Evolutionary conservation across 1,140 invertebrate genomes (phyloP), one percentile per base, ranked within the genome.

Genomic region (Ceratina australensis): DNA sequence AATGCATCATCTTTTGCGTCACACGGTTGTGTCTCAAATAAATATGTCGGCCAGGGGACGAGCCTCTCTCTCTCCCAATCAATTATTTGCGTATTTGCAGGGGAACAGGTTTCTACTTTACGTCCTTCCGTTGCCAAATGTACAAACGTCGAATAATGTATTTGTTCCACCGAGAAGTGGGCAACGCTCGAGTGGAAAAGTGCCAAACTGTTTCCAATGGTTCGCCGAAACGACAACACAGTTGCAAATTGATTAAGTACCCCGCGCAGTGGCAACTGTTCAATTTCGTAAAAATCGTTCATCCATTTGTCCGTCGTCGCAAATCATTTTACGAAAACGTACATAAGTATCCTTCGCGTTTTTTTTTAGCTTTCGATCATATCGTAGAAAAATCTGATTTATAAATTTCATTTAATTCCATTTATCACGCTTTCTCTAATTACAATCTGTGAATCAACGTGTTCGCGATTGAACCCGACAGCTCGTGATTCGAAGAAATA

Each of bases 191-290:
- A 77, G 75, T 78, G 76, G 76, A 78, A 65, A 52, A 65, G 69
- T 61, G 76, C 76, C 76, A 78, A 78, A 78, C 0, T 72, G 33
- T 57, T 50, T 15, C 50, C 26, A 8, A 54, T 54, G 52, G 15
- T 18, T 54, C 16, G 52, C 16, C 13, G 52, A n/a, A 54, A n/a
- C 52, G 52, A 54, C 52, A 54, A 16, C 52, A 2, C n/a, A 54
- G 1, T 54, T n/a, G n/a, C 33, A 42, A 42, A 42, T 42, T 42
- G 33, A 42, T 42, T 42, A 42, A 42, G 33, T 42, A 42, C 10
- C 33, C 5, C 33, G 33, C 33, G 33, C 33, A 42, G 33, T 42
- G 33, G 33, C 33, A 42, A 42, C 33, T 10, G 33, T 42, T 42
- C 33, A 42, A 42, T 42, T 42, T 42, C 33, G 33, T 42, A 42